Evolutionary conservation across 2,797 vertebrate species (phyloP).

Genomic region (Leuciscus waleckii): DNA sequence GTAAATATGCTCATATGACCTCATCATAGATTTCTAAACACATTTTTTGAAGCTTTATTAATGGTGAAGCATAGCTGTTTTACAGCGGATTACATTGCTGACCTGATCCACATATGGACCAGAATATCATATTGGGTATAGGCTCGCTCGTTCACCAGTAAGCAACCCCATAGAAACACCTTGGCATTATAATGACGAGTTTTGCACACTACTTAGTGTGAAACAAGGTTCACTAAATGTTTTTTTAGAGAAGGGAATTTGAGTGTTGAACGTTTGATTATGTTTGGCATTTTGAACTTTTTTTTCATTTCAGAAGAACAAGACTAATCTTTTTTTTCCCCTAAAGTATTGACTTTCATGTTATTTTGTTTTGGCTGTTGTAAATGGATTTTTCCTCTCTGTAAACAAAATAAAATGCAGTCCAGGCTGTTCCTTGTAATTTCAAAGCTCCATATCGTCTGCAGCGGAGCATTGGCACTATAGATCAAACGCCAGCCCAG

Average conservation of each 20-base stretch:
- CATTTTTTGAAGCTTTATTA: not conserved
- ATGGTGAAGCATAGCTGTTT: not conserved
- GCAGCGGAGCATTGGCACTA: not conserved
- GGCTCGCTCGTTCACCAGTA: not conserved
- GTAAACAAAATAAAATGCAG: not conserved
- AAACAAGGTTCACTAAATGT: not conserved
- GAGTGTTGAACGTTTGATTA: not conserved
- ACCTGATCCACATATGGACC: not conserved
- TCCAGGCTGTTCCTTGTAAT: not conserved
- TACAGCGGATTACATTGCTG: not conserved
- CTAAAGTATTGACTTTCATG: not conserved
- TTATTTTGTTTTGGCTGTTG: constrained; percentile 10
- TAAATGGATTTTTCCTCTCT: constrained; percentile 27
- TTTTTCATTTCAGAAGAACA: not conserved
- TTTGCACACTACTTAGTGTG: not conserved
- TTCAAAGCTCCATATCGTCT: not conserved
- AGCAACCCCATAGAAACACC: not conserved
- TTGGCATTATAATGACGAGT: not conserved
- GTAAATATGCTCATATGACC: not conserved
- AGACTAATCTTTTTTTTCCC: no score
- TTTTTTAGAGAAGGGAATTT: not conserved
- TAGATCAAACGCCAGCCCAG: constrained; percentile 37
- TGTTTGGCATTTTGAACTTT: not conserved
- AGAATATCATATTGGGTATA: not conserved
- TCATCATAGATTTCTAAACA: not conserved